Conservation (phyloP, 2,888 invertebrate genomes). For the Platycnemis pennipes region DNA sequence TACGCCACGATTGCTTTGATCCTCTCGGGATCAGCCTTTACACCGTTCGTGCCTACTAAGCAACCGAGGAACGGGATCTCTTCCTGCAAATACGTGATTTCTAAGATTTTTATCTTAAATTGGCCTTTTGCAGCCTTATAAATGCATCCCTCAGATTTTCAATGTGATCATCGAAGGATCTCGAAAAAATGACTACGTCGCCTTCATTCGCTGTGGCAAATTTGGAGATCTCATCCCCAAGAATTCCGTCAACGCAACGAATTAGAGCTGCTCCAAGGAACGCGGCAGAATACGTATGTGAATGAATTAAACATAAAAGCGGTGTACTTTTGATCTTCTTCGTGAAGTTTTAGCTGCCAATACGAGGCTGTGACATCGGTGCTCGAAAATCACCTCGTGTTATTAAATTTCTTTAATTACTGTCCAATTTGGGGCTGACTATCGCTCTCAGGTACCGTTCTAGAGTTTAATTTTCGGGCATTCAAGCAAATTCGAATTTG, state of each 20-base stretch:
- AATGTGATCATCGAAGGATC: background rate
- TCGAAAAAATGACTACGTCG: background rate
- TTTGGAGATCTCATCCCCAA: background rate
- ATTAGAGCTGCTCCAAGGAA: background rate
- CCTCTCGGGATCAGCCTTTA: too few species aligned
- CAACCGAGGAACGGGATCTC: background rate
- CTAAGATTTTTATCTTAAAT: background rate
- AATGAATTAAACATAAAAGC: background rate
- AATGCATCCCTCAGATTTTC: background rate
- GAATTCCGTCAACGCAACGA: background rate
- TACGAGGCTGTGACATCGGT: background rate
- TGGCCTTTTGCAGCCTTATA: background rate
- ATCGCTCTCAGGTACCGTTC: too few species aligned
- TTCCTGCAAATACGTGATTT: background rate
- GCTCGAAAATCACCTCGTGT: too few species aligned
- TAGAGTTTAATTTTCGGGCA: too few species aligned
- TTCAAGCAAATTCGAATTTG: too few species aligned
- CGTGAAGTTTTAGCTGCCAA: background rate
- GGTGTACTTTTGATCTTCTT: slow-evolving; percentile 8
- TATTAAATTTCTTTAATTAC: too few species aligned
- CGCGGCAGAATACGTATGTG: background rate
- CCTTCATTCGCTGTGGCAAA: background rate
- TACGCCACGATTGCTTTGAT: too few species aligned
- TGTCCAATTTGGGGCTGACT: too few species aligned
- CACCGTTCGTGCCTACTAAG: background rate